These are phyloP conservation scores for Geodia barretti DNA, from an alignment of 37 sponge, comb jelly and placozoan species.

Conservation along the genomic window DNA sequence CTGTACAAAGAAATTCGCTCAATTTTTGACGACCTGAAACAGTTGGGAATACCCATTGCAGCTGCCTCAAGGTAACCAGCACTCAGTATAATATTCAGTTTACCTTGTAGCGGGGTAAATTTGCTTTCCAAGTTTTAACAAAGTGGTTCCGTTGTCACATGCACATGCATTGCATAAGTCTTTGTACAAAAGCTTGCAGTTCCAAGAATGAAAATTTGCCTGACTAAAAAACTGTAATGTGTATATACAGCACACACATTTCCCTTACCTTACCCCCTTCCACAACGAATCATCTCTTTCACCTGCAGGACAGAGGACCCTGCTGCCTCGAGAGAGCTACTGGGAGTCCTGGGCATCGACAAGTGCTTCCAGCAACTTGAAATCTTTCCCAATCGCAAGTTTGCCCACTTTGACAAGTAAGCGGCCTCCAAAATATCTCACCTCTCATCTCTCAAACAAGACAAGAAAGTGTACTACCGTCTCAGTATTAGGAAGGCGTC, in stretches of 20 bases:
- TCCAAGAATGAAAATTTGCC: no score
- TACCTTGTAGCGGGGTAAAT: no score
- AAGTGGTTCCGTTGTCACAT: no score
- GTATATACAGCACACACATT: not conserved
- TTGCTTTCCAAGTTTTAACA: no score
- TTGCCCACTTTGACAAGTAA: conserved; percentile 61
- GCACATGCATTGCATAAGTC: no score
- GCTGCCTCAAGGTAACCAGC: conserved; percentile 82
- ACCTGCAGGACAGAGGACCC: conserved; percentile 43
- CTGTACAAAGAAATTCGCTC: conserved; percentile 52
- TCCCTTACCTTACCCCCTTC: not conserved
- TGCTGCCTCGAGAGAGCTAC: conserved; percentile 33
- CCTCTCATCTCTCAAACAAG: not conserved
- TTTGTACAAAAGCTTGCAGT: no score
- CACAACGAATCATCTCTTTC: not conserved
- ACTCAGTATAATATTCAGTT: no score
- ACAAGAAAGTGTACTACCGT: not conserved
- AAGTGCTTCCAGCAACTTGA: conserved; percentile 26
- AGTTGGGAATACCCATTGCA: conserved; percentile 44
- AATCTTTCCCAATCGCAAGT: conserved; percentile 48
- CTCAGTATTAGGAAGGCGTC: conserved; percentile 56
- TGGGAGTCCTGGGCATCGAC: conserved; percentile 30
- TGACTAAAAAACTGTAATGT: no score
- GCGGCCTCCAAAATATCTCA: not conserved
- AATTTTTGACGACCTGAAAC: conserved; percentile 40